These are phyloP conservation scores for Caenorhabditis auriculariae DNA, from an alignment of 2,888 invertebrate genomes.

Conservation along the genomic window DNA sequence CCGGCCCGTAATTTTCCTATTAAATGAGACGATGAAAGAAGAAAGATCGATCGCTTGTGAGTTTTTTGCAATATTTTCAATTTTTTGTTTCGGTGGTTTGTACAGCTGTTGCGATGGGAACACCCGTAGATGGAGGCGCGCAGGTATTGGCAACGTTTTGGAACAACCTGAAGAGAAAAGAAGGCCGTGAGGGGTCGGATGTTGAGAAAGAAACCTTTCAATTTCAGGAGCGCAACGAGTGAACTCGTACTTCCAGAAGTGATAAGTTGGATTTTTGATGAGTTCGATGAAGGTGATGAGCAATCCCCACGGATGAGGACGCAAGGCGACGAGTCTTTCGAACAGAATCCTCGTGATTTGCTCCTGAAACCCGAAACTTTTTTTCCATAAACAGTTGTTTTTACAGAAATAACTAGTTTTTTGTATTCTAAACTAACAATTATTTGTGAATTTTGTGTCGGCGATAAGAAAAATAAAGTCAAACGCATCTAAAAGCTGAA, in stretches of 20 bases:
- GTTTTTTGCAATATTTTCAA: too few species aligned
- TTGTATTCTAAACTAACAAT: too few species aligned
- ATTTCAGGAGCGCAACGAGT: slow-evolving; percentile 99
- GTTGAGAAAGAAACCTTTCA: slow-evolving; percentile 74
- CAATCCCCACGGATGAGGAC: slow-evolving; percentile 98
- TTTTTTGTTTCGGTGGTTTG: too few species aligned
- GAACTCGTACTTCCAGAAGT: slow-evolving; percentile 99
- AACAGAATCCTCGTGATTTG: slow-evolving; percentile 74
- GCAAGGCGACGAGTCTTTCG: slow-evolving; percentile 92
- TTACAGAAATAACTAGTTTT: not conserved
- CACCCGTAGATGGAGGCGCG: slow-evolving; percentile 13
- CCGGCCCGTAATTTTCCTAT: too few species aligned
- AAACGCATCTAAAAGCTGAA: too few species aligned
- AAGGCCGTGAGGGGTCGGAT: not conserved
- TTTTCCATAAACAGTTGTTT: not conserved
- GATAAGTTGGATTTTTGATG: slow-evolving; percentile 95
- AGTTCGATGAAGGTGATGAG: slow-evolving; percentile 97
- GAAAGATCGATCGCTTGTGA: too few species aligned
- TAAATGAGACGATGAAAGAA: too few species aligned
- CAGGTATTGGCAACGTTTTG: slow-evolving; percentile 52
- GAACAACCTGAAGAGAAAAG: slow-evolving; percentile 35
- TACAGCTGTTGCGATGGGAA: not conserved
- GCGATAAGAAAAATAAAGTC: slow-evolving; percentile 5
- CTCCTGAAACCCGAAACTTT: slow-evolving; percentile 65
- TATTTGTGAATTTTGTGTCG: not conserved